Evolutionary conservation across 2,797 vertebrate species (phyloP).

Genomic region (Paramormyrops hopkinsi): DNA sequence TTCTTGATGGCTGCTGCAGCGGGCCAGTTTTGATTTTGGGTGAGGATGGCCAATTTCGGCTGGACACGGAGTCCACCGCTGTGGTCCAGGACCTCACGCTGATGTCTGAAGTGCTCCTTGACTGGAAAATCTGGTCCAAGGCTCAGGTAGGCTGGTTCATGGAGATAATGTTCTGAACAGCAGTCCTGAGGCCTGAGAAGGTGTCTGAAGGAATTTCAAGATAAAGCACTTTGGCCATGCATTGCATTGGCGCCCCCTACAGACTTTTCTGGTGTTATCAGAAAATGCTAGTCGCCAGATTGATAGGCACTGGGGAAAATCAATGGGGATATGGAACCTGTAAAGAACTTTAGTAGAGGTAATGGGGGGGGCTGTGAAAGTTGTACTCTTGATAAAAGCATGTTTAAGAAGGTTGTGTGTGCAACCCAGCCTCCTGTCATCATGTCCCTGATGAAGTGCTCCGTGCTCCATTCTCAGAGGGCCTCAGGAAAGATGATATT

Average conservation of each 20-base stretch:
- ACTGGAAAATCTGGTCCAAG: slow-evolving; percentile 98
- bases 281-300: background rate
- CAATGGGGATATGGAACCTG: background rate
- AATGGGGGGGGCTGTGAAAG: background rate
- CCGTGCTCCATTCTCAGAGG: background rate
- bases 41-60: slow-evolving; percentile 72
- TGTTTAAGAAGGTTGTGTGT: background rate
- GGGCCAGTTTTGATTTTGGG: slow-evolving; percentile 68
- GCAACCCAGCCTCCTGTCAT: background rate
- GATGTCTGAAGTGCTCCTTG: slow-evolving; percentile 81
- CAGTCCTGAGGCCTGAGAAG: background rate
- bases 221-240: background rate
- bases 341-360: background rate
- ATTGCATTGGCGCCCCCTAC: background rate
- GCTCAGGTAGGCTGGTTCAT: slow-evolving; percentile 72
- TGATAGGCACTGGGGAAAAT: background rate
- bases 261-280: background rate
- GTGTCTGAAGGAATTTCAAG: background rate
- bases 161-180: background rate
- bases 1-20: slow-evolving; percentile 86
- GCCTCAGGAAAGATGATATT: background rate
- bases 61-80: slow-evolving; percentile 72
- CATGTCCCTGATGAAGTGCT: background rate
- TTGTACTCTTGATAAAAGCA: background rate
- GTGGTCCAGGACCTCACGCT: slow-evolving; percentile 84